Evolutionary conservation across 2,888 invertebrate genomes (phyloP), one percentile per base, ranked within the genome.

Genomic region (Ectemnius continuus): DNA sequence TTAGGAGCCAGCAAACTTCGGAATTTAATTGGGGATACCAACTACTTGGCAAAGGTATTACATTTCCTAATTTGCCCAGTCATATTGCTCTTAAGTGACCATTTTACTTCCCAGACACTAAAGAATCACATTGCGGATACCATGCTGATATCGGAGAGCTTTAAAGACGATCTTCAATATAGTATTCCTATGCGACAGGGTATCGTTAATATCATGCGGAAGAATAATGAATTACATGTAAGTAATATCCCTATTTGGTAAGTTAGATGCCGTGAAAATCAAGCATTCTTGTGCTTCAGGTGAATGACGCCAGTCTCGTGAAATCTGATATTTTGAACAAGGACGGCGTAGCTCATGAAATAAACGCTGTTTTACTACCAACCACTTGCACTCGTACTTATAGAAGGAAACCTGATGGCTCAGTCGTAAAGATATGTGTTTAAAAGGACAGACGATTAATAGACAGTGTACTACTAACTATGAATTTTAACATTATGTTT

Each of bases 341-440:
- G 18, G 60, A 61, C 36, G 74, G 76, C 8, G 58, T 76, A 1
- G 76, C 70, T 2, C 75, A 78, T 60, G 70, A 71, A 69, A 81
- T 80, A 52, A 73, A 69, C 26, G 65, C 70, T 18, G 78, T 64
- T n/a, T 28, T 81, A 45, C 18, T 76, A 8, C 75, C 67, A 6
- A 64, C 70, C 6, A 47, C 46, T 2, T 75, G 76, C 28, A 4
- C 62, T 47, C 58, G 20, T 45, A 4, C 45, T 2, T 59, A 68
- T n/a, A 61, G 46, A 52, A 67, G 23, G 61, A 46, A 47, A 23
- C 23, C 23, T 23, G 23, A 23, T 47, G 47, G 47, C n/a, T 47
- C 47, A 11, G n/a, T 11, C n/a, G 47, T n/a, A 14, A 47, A 47
- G n/a, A 14, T n/a, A 2, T 47, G 47, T 4, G 23, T 3, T 23